phyloP scores from a whole-genome alignment of 2,888 invertebrate genomes.

The Oscheius sp. region DNA sequence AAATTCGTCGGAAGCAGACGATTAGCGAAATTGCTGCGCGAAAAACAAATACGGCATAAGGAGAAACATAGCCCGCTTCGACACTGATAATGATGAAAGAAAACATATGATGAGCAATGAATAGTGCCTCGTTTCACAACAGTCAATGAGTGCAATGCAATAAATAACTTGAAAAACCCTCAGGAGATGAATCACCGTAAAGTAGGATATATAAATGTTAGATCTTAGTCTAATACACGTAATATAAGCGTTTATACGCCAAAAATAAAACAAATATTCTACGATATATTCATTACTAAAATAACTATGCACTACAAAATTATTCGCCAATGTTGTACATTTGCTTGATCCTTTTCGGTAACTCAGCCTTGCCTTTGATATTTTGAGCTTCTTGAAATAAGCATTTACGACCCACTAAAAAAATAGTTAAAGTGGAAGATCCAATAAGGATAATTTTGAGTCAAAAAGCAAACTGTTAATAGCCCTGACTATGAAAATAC shows the following conservation, averaged over 20 bases:
- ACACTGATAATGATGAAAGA: no score
- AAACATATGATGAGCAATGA: no score
- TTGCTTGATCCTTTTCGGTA: conserved; percentile 59
- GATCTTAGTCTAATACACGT: no score
- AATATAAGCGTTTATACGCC: not conserved
- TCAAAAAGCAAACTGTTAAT: not conserved
- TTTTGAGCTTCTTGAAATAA: conserved; percentile 82
- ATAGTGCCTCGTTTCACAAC: no score
- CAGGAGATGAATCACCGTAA: not conserved
- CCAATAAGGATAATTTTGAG: not conserved
- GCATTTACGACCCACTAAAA: conserved; percentile 79
- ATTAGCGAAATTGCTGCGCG: conserved; percentile 14
- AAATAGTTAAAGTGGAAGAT: not conserved
- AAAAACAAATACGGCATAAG: conserved; percentile 17
- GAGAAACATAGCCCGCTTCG: no score
- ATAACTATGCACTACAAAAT: not conserved
- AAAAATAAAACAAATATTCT: not conserved
- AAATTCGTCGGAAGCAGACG: not conserved
- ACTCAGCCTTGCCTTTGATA: conserved; percentile 77
- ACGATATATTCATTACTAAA: not conserved
- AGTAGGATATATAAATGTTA: not conserved
- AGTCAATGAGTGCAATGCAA: not conserved
- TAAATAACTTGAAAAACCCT: no score
- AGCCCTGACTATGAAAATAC: not conserved
- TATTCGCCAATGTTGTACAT: conserved; percentile 55